Evolutionary conservation across 64 coral and sea anemone species (phyloP).

Genomic region (Montipora sp.): DNA sequence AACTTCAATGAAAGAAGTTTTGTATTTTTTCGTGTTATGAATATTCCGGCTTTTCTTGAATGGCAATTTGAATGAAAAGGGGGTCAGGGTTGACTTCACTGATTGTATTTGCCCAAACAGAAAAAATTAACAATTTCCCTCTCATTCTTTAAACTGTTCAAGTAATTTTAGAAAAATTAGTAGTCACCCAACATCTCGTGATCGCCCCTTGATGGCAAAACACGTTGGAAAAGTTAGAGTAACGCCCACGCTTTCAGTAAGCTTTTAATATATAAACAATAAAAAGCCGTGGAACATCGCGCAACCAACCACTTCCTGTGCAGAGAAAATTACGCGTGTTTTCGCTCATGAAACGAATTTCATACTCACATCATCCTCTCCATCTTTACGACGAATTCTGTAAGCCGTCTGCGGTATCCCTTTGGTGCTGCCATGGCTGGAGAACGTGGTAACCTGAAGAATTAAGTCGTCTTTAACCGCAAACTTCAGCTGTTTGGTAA

Average conservation of each 20-base stretch:
- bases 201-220: not conserved
- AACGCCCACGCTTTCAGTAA: slow-evolving; percentile 40
- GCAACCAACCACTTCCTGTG: not conserved
- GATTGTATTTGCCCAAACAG: slow-evolving; percentile 41
- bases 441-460: slow-evolving; percentile 79
- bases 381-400: slow-evolving; percentile 60
- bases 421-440: slow-evolving; percentile 92
- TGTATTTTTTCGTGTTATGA: slow-evolving; percentile 56
- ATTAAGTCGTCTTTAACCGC: slow-evolving; percentile 97
- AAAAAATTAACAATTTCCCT: not conserved
- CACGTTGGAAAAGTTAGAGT: slow-evolving; percentile 6
- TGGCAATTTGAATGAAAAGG: slow-evolving; percentile 15
- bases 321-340: slow-evolving; percentile 6
- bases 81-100: not conserved
- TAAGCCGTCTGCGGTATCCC: slow-evolving; percentile 92
- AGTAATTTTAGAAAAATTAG: too few relatives aligned
- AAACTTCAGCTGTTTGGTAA: slow-evolving; percentile 94
- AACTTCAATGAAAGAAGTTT: not conserved
- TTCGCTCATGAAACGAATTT: slow-evolving; percentile 15
- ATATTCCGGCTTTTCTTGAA: slow-evolving; percentile 36
- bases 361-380: slow-evolving; percentile 61
- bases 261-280: slow-evolving; percentile 50
- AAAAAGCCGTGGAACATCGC: not conserved
- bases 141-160: too few relatives aligned
- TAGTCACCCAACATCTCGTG: not conserved